Percentiles rank a stretch among this genome's conserved stretches.
Evolutionary conservation across 2,888 invertebrate genomes (phyloP).

Genomic region (Lucinisca nassula): DNA sequence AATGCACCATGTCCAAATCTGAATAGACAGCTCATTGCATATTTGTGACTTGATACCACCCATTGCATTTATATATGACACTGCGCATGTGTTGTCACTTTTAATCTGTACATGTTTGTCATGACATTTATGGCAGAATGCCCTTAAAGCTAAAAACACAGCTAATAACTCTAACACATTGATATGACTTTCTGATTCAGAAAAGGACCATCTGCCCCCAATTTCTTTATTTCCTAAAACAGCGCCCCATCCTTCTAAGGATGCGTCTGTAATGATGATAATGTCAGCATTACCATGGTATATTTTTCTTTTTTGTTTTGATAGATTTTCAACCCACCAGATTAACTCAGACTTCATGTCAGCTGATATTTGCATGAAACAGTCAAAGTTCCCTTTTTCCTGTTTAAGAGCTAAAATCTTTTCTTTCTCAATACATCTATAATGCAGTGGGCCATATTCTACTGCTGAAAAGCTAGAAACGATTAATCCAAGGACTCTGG

Average conservation of each 20-base stretch:
- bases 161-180: conserved; percentile 24
- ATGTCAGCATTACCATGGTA: conserved; percentile 4
- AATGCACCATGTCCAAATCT: not conserved
- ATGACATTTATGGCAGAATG: not conserved
- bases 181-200: conserved; percentile 1
- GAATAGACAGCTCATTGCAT: not conserved
- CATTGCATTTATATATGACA: not conserved
- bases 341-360: not conserved
- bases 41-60: not conserved
- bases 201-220: not conserved
- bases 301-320: conserved; percentile 9
- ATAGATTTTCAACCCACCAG: conserved; percentile 24
- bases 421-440: not conserved
- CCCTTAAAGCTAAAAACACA: not conserved
- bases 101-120: conserved; percentile 16
- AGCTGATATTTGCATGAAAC: not conserved
- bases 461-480: conserved; percentile 23
- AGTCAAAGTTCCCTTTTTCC: not conserved
- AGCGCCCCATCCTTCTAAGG: conserved; percentile 8
- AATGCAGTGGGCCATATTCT: conserved; percentile 16
- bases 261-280: conserved; percentile 6
- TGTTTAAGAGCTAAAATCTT: not conserved
- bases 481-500: conserved; percentile 10
- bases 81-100: not conserved
- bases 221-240: not conserved